These are phyloP conservation scores for Salvelinus sp. DNA, from an alignment of 2,113 vertebrate genomes.

Conservation along the genomic window DNA sequence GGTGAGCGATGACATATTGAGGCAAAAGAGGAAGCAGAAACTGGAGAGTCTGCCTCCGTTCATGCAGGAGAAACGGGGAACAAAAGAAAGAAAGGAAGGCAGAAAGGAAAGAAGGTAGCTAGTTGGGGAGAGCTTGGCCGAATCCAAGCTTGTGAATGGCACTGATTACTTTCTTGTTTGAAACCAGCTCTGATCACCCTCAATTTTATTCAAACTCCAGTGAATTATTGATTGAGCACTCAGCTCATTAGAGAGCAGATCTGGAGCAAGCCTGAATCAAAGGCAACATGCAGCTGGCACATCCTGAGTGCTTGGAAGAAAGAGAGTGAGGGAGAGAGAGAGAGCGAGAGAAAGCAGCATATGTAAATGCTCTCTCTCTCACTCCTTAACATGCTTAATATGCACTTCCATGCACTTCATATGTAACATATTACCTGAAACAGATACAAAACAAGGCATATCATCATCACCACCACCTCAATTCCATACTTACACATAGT, in stretches of 20 bases:
- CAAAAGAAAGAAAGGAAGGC: background rate
- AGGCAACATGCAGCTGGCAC: constrained; percentile 69
- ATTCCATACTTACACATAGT: background rate
- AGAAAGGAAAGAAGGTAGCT: constrained; percentile 5
- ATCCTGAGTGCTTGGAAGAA: constrained; percentile 44
- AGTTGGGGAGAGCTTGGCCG: constrained; percentile 22
- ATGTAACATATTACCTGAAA: background rate
- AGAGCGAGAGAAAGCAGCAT: background rate
- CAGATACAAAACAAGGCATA: background rate
- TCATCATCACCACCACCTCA: background rate
- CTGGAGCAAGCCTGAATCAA: constrained; percentile 64
- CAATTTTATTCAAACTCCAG: constrained; percentile 63
- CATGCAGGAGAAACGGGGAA: constrained; percentile 8
- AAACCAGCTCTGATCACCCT: constrained; percentile 61
- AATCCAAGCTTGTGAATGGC: constrained; percentile 46
- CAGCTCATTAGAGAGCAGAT: constrained; percentile 69
- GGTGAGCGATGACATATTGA: background rate
- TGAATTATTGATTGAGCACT: constrained; percentile 81
- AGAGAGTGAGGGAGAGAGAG: constrained; percentile 15
- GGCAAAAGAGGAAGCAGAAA: background rate
- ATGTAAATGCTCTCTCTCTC: background rate
- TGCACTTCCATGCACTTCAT: constrained; percentile 6
- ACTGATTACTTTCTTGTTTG: constrained; percentile 70
- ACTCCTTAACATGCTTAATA: background rate
- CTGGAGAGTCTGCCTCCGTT: background rate